Percentiles rank a stretch among this genome's conserved stretches.
phyloP scores from a whole-genome alignment of 92 coral and sea anemone species.

The Paragorgia papillata region DNA sequence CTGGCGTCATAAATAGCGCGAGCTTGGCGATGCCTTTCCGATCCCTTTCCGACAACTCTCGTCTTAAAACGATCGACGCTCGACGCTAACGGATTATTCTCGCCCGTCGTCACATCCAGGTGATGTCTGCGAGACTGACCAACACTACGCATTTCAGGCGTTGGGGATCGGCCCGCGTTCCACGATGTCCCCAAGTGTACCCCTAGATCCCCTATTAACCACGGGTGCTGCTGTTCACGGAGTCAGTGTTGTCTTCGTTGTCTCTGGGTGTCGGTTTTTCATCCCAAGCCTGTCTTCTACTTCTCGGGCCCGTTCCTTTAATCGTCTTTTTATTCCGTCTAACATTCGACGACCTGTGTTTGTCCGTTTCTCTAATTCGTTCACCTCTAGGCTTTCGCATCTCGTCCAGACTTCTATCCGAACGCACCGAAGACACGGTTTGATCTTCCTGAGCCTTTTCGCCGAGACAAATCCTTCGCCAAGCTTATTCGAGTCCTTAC shows the following conservation, averaged over 20 bases:
- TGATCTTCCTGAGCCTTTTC: slow-evolving; percentile 23
- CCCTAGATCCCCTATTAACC: slow-evolving; percentile 58
- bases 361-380: slow-evolving; percentile 49
- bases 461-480: slow-evolving; percentile 17
- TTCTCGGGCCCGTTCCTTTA: slow-evolving; percentile 58
- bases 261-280: slow-evolving; percentile 13
- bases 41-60: neutral
- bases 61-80: slow-evolving; percentile 7
- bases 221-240: slow-evolving; percentile 28
- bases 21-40: neutral
- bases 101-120: slow-evolving; percentile 81
- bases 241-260: slow-evolving; percentile 7
- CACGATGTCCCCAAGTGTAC: slow-evolving; percentile 66
- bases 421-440: slow-evolving; percentile 31
- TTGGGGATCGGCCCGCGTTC: slow-evolving; percentile 98
- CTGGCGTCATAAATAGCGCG: slow-evolving; percentile 5
- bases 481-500: neutral
- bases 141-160: slow-evolving; percentile 87
- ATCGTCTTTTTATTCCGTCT: slow-evolving; percentile 20
- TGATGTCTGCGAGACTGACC: slow-evolving; percentile 89
- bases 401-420: slow-evolving; percentile 30
- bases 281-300: slow-evolving; percentile 28
- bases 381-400: slow-evolving; percentile 1
- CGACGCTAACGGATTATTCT: slow-evolving; percentile 31
- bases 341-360: slow-evolving; percentile 58